phyloP scores from a whole-genome alignment of 2,113 vertebrate genomes.

The Zapus hudsonius region DNA sequence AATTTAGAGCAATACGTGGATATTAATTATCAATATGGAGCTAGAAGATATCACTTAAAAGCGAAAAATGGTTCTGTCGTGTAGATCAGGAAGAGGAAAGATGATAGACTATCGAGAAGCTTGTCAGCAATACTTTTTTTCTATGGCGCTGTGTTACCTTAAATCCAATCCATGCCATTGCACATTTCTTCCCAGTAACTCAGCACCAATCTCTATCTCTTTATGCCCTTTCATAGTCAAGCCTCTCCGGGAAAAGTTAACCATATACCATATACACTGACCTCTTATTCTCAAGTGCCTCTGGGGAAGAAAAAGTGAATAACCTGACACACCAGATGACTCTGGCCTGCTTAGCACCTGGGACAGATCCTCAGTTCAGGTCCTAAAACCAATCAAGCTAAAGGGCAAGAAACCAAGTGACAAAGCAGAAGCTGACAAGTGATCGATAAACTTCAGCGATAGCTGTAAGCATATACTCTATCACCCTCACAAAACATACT shows the following conservation, averaged over 20 bases:
- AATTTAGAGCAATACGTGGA: constrained; percentile 1
- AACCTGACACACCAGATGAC: neutral
- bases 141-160: neutral
- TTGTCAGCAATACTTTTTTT: neutral
- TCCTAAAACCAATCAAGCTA: neutral
- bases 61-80: constrained; percentile 26
- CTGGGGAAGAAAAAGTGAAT: neutral
- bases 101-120: neutral
- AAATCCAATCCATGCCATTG: neutral
- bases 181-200: neutral
- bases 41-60: constrained; percentile 33
- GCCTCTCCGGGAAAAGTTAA: neutral
- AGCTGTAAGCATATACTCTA: neutral
- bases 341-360: neutral
- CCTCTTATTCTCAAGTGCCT: neutral
- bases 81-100: neutral
- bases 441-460: neutral
- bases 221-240: neutral
- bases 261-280: neutral
- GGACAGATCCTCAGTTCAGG: constrained; percentile 16
- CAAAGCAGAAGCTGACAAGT: neutral
- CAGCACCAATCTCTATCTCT: neutral
- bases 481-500: neutral
- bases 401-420: neutral
- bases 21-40: constrained; percentile 29